These are phyloP conservation scores for Brachymystax lenok DNA, from an alignment of 2,797 vertebrate species.

Conservation along the genomic window DNA sequence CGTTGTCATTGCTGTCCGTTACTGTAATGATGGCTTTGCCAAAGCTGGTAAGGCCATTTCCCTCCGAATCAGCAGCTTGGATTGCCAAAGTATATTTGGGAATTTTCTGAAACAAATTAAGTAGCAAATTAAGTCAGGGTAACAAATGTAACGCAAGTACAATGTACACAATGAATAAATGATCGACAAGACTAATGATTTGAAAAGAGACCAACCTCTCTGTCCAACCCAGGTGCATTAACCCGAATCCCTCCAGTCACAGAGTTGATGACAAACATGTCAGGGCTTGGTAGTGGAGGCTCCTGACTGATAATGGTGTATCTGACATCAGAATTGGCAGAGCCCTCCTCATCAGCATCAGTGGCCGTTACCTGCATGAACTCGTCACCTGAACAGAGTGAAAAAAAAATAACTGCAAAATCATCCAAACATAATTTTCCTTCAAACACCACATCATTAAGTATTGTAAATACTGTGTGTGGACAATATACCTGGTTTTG, in stretches of 20 bases:
- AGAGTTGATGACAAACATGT: conserved; percentile 78
- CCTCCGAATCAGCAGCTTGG: conserved; percentile 74
- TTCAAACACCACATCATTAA: background rate
- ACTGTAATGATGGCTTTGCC: conserved; percentile 78
- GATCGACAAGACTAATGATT: background rate
- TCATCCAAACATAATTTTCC: no score
- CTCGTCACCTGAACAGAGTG: conserved; percentile 69
- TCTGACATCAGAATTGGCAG: conserved; percentile 71
- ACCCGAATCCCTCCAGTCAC: conserved; percentile 77
- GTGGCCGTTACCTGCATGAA: conserved; percentile 81
- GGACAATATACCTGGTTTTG: conserved; percentile 70
- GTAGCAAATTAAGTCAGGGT: background rate
- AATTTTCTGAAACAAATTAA: conserved; percentile 65
- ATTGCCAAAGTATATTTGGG: conserved; percentile 78
- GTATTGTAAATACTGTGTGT: background rate
- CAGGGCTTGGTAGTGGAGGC: conserved; percentile 32
- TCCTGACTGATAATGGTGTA: conserved; percentile 78
- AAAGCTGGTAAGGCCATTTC: conserved; percentile 48
- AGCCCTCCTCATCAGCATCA: conserved; percentile 71
- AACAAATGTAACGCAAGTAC: background rate
- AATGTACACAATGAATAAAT: background rate
- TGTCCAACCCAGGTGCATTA: conserved; percentile 70
- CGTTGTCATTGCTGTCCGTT: conserved; percentile 81
- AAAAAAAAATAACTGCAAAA: background rate
- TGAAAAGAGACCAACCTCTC: conserved; percentile 75